Conservation (phyloP, 2,888 invertebrate species). For the Drosophila atroscutellata region DNA sequence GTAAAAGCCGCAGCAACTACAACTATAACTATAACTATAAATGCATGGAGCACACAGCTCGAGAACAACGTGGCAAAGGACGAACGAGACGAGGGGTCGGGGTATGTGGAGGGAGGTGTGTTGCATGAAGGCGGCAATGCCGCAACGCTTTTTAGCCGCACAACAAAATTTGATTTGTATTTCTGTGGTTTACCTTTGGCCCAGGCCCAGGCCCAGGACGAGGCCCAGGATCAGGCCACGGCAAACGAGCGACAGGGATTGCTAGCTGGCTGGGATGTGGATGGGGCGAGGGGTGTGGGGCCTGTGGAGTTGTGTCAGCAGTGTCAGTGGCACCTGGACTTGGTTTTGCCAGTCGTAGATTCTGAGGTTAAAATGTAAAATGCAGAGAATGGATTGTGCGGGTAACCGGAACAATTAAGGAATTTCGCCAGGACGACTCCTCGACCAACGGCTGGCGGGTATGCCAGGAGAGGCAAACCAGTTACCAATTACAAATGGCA, state of each 20-base stretch:
- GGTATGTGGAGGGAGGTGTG: neutral
- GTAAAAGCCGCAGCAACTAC: neutral
- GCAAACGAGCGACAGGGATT: conserved; percentile 35
- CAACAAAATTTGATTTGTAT: conserved; percentile 84
- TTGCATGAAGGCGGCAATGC: conserved; percentile 33
- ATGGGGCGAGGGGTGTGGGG: too few relatives aligned
- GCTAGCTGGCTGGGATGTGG: neutral
- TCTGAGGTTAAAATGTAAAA: conserved; percentile 81
- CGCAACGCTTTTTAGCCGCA: conserved; percentile 79
- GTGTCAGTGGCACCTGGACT: conserved; percentile 79
- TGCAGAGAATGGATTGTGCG: conserved; percentile 84
- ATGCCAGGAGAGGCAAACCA: conserved; percentile 17
- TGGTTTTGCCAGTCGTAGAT: conserved; percentile 71
- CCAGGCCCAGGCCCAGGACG: conserved; percentile 62
- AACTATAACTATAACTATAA: neutral
- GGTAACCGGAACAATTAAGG: conserved; percentile 85
- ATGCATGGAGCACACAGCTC: neutral
- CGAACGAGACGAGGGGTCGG: neutral
- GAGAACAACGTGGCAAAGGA: neutral
- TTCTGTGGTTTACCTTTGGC: conserved; percentile 83
- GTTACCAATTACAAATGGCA: conserved; percentile 75
- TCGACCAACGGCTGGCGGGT: conserved; percentile 21
- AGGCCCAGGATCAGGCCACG: conserved; percentile 30
- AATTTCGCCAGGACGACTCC: conserved; percentile 71
- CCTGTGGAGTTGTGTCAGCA: conserved; percentile 52